Evolutionary conservation across 2,797 vertebrate species (phyloP).

Genomic region (Falco naumanni): DNA sequence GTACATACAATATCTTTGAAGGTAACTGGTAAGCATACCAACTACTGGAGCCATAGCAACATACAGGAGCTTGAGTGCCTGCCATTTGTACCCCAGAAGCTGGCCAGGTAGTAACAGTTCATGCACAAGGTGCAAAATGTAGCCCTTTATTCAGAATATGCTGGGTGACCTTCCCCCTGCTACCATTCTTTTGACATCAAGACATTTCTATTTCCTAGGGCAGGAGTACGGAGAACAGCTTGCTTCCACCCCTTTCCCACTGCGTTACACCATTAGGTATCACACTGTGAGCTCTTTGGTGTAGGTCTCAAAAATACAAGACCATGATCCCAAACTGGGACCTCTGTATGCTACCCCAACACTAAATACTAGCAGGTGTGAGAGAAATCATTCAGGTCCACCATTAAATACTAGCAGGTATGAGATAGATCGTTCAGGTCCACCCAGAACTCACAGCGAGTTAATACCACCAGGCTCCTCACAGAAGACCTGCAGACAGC

Average conservation of each 20-base stretch:
- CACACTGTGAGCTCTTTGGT: neutral
- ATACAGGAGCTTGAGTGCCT: neutral
- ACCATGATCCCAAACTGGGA: neutral
- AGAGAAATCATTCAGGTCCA: neutral
- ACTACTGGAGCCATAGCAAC: neutral
- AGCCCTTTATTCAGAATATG: neutral
- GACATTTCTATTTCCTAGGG: neutral
- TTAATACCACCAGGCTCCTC: neutral
- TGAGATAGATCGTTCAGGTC: neutral
- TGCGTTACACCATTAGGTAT: fast-evolving
- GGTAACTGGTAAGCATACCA: neutral
- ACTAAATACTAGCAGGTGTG: fast-evolving
- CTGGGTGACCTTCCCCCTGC: neutral
- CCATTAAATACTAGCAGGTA: no score
- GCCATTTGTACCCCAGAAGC: neutral
- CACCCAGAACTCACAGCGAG: neutral
- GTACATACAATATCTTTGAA: neutral
- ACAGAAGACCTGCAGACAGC: fast-evolving
- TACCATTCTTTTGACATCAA: neutral
- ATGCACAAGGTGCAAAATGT: neutral
- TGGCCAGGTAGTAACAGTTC: neutral
- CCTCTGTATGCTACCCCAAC: neutral
- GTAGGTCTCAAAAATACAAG: neutral
- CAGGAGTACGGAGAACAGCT: neutral
- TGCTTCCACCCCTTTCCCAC: neutral